Conservation (phyloP, 2,797 vertebrate species). For the Gymnocypris eckloni region DNA sequence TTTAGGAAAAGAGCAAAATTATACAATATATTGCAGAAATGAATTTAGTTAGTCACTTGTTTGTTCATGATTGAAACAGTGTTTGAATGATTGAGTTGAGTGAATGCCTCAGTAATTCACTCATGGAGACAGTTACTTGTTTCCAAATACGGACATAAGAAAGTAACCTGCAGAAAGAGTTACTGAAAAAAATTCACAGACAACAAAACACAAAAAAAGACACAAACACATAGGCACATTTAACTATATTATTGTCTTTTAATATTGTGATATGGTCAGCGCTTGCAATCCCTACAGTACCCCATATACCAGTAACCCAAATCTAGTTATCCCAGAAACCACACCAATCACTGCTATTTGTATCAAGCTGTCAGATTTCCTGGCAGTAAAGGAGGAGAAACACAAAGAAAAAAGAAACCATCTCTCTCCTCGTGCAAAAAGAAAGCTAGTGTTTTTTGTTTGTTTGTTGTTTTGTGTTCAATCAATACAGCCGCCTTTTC, state of each 20-base stretch:
- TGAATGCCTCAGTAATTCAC: neutral
- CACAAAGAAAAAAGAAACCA: slow-evolving; percentile 47
- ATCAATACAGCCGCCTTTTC: slow-evolving; percentile 58
- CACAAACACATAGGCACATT: neutral
- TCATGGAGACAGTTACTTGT: neutral
- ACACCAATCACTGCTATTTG: slow-evolving; percentile 61
- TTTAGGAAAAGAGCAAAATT: too few relatives aligned
- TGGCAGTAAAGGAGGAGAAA: slow-evolving; percentile 50
- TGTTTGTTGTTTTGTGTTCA: slow-evolving; percentile 46
- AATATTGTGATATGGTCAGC: neutral
- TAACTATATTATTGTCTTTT: neutral
- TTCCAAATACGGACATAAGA: neutral
- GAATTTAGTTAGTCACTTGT: neutral
- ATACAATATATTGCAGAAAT: neutral
- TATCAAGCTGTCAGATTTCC: slow-evolving; percentile 64
- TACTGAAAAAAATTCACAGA: neutral
- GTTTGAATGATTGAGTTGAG: neutral
- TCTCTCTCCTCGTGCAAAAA: slow-evolving; percentile 53
- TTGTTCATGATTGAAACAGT: neutral
- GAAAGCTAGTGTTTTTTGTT: slow-evolving; percentile 48
- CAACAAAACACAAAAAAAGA: neutral
- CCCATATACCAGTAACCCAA: neutral
- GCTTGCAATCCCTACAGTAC: neutral
- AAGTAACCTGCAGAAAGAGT: neutral
- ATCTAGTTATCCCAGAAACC: slow-evolving; percentile 59